A percentile compares a stretch with the other conserved stretches of the same genome.
Evolutionary conservation across 2,113 vertebrate genomes (phyloP).

Genomic region (Indicator maculatus): DNA sequence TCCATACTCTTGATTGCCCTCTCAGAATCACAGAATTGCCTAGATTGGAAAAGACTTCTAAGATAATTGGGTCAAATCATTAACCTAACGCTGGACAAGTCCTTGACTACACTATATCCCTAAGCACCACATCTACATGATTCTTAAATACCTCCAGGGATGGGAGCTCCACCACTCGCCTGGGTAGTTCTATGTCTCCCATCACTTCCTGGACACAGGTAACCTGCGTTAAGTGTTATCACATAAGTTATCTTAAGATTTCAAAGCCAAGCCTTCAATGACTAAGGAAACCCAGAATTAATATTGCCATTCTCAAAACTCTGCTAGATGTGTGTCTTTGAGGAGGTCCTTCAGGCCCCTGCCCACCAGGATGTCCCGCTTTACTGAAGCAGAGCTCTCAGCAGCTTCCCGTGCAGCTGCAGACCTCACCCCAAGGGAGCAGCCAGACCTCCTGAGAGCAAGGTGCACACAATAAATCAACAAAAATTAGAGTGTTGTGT

Average conservation of each 20-base stretch:
- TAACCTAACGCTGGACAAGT: no score
- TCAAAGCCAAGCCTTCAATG: neutral
- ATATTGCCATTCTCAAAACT: neutral
- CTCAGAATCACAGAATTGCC: no score
- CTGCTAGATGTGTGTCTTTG: neutral
- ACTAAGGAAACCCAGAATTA: neutral
- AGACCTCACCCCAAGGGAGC: conserved; percentile 18
- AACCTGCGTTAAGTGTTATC: accelerated
- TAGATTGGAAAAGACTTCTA: no score
- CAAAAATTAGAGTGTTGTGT: neutral
- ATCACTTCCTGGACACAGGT: accelerated
- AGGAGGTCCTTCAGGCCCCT: neutral
- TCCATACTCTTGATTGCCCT: neutral
- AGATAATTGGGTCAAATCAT: no score
- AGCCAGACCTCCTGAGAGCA: neutral
- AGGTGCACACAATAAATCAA: neutral
- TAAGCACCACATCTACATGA: no score
- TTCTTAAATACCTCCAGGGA: no score
- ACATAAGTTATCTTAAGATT: neutral
- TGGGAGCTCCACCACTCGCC: no score
- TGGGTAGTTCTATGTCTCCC: neutral
- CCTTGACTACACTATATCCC: no score
- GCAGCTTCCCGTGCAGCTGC: conserved; percentile 53
- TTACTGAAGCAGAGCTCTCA: conserved; percentile 28
- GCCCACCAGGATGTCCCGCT: neutral